A percentile compares a stretch with the other conserved stretches of the same genome.
These are phyloP conservation scores for Jacana jacana DNA, from an alignment of 2,113 vertebrate species.

Conservation along the genomic window DNA sequence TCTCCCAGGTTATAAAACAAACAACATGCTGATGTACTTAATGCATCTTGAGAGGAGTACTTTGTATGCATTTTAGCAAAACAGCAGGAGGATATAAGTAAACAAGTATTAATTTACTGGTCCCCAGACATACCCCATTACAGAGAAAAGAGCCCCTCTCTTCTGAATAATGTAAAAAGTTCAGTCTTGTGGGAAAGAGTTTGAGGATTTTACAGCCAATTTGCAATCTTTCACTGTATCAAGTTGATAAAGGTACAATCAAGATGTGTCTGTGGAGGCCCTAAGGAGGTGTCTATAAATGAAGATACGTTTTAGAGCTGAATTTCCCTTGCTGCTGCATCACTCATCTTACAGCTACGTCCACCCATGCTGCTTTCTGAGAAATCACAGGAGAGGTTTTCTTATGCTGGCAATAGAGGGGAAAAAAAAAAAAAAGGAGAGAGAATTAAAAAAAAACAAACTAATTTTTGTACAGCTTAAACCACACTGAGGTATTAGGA, in stretches of 20 bases:
- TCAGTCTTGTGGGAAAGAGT: slow-evolving; percentile 2
- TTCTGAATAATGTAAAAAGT: background rate
- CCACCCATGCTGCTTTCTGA: background rate
- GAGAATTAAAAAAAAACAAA: accelerated
- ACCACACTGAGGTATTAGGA: background rate
- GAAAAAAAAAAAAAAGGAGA: background rate
- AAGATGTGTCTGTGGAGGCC: background rate
- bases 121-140: slow-evolving; percentile 23
- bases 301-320: background rate
- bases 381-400: background rate
- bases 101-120: slow-evolving; percentile 68
- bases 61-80: slow-evolving; percentile 42
- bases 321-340: slow-evolving; percentile 10
- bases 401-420: background rate
- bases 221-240: background rate
- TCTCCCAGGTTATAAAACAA: slow-evolving; percentile 50
- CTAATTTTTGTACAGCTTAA: background rate
- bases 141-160: slow-evolving; percentile 17
- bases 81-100: slow-evolving; percentile 61
- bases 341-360: background rate
- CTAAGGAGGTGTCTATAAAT: background rate
- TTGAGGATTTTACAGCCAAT: slow-evolving; percentile 14
- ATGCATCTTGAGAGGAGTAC: slow-evolving; percentile 45
- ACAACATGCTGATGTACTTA: slow-evolving; percentile 52
- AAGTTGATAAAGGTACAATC: slow-evolving; percentile 5